Percentiles rank a stretch among this genome's conserved stretches.
Evolutionary conservation across 1,140 invertebrate genomes (phyloP).

Genomic region (Ylistrum balloti): DNA sequence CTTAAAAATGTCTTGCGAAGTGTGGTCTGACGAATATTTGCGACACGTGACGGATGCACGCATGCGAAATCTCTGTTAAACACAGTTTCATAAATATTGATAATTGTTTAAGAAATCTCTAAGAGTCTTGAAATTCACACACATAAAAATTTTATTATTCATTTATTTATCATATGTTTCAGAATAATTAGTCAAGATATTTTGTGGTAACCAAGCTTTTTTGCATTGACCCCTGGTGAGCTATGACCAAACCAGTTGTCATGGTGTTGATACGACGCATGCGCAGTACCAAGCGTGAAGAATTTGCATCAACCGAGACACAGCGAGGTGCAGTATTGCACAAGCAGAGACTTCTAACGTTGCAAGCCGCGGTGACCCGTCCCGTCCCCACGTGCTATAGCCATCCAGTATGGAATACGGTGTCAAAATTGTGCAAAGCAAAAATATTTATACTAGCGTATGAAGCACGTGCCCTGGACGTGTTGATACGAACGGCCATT

Average conservation of each 20-base stretch:
- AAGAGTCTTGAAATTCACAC: too few relatives aligned
- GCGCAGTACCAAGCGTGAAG: not conserved
- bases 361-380: not conserved
- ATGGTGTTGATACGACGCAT: not conserved
- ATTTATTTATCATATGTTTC: too few relatives aligned
- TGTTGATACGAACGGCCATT: conserved; percentile 15
- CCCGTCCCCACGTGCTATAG: not conserved
- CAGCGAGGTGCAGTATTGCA: not conserved
- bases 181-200: not conserved
- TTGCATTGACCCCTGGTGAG: not conserved
- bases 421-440: conserved; percentile 4
- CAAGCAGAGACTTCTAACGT: not conserved
- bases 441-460: not conserved
- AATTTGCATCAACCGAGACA: not conserved
- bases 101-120: too few relatives aligned
- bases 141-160: too few relatives aligned
- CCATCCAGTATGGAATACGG: not conserved
- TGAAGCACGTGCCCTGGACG: not conserved
- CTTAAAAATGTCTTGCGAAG: too few relatives aligned
- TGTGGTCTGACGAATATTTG: too few relatives aligned
- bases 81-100: too few relatives aligned
- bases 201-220: not conserved
- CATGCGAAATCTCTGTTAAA: too few relatives aligned
- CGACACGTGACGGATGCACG: too few relatives aligned
- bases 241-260: not conserved